Conservation (phyloP, 2,888 invertebrate species). For the Drosophila fungiperda region DNA sequence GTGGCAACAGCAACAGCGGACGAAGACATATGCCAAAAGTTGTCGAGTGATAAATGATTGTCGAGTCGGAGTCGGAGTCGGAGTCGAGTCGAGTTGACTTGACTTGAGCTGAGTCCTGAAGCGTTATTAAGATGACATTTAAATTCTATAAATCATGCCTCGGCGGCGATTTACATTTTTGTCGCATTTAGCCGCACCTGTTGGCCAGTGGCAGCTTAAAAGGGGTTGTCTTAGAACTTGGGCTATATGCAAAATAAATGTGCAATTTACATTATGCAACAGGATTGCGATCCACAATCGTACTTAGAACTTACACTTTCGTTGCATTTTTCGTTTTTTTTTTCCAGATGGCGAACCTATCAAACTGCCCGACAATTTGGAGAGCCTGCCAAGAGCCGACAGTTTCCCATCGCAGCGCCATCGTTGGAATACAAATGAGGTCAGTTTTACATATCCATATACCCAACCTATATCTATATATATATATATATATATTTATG, state of each 20-base stretch:
- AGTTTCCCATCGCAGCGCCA: slow-evolving; percentile 97
- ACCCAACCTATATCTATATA: slow-evolving; percentile 8
- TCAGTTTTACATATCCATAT: slow-evolving; percentile 85
- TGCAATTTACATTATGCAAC: slow-evolving; percentile 59
- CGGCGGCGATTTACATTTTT: slow-evolving; percentile 70
- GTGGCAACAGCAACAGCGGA: slow-evolving; percentile 15
- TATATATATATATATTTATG: slow-evolving; percentile 28
- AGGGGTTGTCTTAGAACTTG: not conserved
- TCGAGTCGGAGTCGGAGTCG: not conserved
- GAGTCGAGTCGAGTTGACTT: slow-evolving; percentile 4
- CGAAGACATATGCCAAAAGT: slow-evolving; percentile 60
- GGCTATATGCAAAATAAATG: slow-evolving; percentile 56
- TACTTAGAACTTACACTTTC: slow-evolving; percentile 78
- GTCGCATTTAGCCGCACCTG: slow-evolving; percentile 77
- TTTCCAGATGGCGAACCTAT: slow-evolving; percentile 94
- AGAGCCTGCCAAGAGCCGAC: slow-evolving; percentile 96
- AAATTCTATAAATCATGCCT: slow-evolving; percentile 73
- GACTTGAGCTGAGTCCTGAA: slow-evolving; percentile 4
- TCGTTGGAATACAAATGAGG: slow-evolving; percentile 99
- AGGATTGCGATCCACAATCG: slow-evolving; percentile 29
- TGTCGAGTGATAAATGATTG: slow-evolving; percentile 54
- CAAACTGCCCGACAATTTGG: slow-evolving; percentile 97
- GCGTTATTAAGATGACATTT: slow-evolving; percentile 73
- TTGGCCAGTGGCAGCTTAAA: slow-evolving; percentile 42
- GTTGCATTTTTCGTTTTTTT: slow-evolving; percentile 42